phyloP scores from a whole-genome alignment of 1,140 invertebrate genomes.

The Temnothorax curvispinosus region DNA sequence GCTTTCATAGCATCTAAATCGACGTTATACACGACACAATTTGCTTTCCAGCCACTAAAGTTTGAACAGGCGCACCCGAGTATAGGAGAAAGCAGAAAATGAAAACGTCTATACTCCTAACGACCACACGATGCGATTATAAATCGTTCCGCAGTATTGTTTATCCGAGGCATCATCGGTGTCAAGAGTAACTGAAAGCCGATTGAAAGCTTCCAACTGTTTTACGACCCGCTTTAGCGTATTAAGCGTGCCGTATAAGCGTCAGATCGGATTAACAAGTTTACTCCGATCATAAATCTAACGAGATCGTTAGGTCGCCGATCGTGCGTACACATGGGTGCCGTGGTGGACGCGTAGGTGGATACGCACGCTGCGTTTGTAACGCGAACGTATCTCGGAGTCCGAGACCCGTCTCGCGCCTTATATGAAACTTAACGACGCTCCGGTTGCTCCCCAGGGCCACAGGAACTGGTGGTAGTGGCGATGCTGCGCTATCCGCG shows the following conservation, averaged over 20 bases:
- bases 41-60: slow-evolving; percentile 33
- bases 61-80: slow-evolving; percentile 12
- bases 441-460: neutral
- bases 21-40: neutral
- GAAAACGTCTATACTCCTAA: slow-evolving; percentile 8
- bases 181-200: neutral
- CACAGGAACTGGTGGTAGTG: slow-evolving; percentile 31
- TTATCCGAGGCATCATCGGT: neutral
- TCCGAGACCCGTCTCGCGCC: slow-evolving; percentile 33
- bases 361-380: slow-evolving; percentile 3
- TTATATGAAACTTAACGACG: slow-evolving; percentile 59
- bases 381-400: neutral
- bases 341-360: slow-evolving; percentile 43
- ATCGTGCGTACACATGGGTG: slow-evolving; percentile 31
- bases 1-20: slow-evolving; percentile 4
- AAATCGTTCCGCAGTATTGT: slow-evolving; percentile 11
- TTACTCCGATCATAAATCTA: slow-evolving; percentile 29
- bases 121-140: neutral
- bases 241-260: neutral
- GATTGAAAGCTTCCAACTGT: neutral
- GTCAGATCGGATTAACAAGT: slow-evolving; percentile 29
- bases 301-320: neutral
- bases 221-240: neutral
- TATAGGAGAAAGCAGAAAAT: slow-evolving; percentile 51
- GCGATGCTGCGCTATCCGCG: neutral